phyloP scores from a whole-genome alignment of 2,797 vertebrate species.

The Distichodus sexfasciatus region DNA sequence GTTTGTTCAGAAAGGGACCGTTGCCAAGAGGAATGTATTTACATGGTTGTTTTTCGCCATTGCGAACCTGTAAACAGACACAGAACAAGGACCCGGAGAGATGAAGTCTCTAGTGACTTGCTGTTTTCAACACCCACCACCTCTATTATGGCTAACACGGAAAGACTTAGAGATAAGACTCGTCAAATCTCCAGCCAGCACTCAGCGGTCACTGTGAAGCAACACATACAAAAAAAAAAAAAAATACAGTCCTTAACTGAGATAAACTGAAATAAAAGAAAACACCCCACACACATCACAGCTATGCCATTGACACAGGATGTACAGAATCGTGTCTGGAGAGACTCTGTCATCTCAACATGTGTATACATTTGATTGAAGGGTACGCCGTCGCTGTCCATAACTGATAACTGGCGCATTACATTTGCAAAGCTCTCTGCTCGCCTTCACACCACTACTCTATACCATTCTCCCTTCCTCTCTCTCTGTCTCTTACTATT shows the following conservation, averaged over 20 bases:
- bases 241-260: conserved; percentile 1
- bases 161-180: conserved; percentile 3
- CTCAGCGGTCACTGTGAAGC: not conserved
- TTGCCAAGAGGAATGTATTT: conserved; percentile 58
- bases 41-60: conserved; percentile 59
- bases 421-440: not conserved
- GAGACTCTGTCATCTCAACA: conserved; percentile 21
- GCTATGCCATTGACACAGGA: not conserved
- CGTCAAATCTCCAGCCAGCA: not conserved
- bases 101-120: not conserved
- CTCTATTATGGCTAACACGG: conserved; percentile 17
- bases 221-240: not conserved
- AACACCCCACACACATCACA: not conserved
- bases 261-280: conserved; percentile 5
- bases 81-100: conserved; percentile 41
- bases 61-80: conserved; percentile 65
- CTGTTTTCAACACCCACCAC: not conserved
- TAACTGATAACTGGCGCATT: not conserved
- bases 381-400: not conserved
- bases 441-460: conserved; percentile 11
- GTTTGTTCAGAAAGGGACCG: conserved; percentile 56
- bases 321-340: not conserved
- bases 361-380: conserved; percentile 1
- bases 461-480: conserved; percentile 6
- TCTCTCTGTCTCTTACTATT: too few species aligned